Percentiles rank a stretch among this genome's conserved stretches.
Conservation (phyloP, 1,140 invertebrate species). For the Reticulitermes speratus region DNA sequence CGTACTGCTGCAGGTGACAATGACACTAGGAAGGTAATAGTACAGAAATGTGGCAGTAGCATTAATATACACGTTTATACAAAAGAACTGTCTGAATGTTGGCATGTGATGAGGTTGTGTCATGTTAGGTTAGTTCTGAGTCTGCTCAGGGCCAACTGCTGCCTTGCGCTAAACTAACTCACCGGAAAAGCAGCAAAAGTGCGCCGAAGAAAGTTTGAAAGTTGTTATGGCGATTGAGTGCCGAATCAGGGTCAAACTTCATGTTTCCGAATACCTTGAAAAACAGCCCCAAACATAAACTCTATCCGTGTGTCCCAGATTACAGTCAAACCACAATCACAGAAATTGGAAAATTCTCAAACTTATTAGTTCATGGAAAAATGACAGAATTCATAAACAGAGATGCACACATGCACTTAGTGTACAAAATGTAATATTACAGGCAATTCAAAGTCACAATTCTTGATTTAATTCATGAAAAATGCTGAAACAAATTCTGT, state of each 20-base stretch:
- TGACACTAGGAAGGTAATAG: neutral
- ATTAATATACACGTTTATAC: neutral
- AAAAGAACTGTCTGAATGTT: neutral
- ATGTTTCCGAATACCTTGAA: constrained; percentile 92
- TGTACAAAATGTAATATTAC: no score
- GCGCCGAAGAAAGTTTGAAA: constrained; percentile 93
- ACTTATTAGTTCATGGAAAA: neutral
- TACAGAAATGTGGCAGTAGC: neutral
- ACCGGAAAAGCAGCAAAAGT: constrained; percentile 93
- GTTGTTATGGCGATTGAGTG: constrained; percentile 95
- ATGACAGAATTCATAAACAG: no score
- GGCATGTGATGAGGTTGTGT: constrained; percentile 8
- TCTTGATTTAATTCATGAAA: no score
- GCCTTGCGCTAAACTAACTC: constrained; percentile 52
- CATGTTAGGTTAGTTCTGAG: constrained; percentile 18
- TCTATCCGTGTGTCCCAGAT: constrained; percentile 12
- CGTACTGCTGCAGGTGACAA: neutral
- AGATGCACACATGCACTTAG: no score
- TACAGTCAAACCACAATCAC: neutral
- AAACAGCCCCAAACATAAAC: constrained; percentile 39
- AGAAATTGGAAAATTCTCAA: constrained; percentile 3
- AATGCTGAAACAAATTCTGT: no score
- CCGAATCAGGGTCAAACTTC: constrained; percentile 79
- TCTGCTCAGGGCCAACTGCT: neutral
- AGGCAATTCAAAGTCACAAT: no score